Percentiles rank a stretch among this genome's conserved stretches.
These are phyloP conservation scores for Pyrgus malvae DNA, from an alignment of 2,888 invertebrate species.

Conservation along the genomic window DNA sequence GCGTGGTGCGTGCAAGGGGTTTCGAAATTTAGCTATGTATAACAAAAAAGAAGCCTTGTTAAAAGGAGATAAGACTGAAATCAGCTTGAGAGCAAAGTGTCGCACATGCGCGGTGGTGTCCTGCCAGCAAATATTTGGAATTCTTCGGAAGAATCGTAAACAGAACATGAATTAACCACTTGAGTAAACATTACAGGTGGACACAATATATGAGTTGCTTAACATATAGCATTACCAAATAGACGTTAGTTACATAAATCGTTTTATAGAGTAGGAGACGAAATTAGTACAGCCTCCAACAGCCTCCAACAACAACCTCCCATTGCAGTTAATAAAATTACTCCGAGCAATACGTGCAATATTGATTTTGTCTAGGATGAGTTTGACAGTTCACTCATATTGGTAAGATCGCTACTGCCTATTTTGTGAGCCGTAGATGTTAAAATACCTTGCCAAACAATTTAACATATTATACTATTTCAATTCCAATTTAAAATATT, in stretches of 20 bases:
- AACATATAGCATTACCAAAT: not conserved
- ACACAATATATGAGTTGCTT: not conserved
- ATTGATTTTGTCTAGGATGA: conserved; percentile 17
- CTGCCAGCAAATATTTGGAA: conserved; percentile 44
- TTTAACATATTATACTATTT: no score
- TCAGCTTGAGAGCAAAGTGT: conserved; percentile 25
- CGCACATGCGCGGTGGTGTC: conserved; percentile 55
- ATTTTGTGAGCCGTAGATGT: not conserved
- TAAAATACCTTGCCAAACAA: no score
- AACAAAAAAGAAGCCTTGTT: conserved; percentile 42
- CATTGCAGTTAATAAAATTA: no score
- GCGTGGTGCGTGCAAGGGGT: conserved; percentile 55
- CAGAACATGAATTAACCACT: conserved; percentile 17
- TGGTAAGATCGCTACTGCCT: not conserved
- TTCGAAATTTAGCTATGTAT: conserved; percentile 39
- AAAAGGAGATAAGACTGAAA: conserved; percentile 35
- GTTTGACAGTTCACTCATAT: no score
- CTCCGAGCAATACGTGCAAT: not conserved
- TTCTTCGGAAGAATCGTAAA: conserved; percentile 32
- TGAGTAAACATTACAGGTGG: conserved; percentile 3
- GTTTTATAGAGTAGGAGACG: not conserved
- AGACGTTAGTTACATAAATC: not conserved
- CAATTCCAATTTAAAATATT: no score
- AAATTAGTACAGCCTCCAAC: not conserved
- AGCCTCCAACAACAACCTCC: no score